A percentile compares a stretch with the other conserved stretches of the same genome.
phyloP scores from a whole-genome alignment of 2,888 invertebrate genomes.

The Drosophila pseudotakahashii region DNA sequence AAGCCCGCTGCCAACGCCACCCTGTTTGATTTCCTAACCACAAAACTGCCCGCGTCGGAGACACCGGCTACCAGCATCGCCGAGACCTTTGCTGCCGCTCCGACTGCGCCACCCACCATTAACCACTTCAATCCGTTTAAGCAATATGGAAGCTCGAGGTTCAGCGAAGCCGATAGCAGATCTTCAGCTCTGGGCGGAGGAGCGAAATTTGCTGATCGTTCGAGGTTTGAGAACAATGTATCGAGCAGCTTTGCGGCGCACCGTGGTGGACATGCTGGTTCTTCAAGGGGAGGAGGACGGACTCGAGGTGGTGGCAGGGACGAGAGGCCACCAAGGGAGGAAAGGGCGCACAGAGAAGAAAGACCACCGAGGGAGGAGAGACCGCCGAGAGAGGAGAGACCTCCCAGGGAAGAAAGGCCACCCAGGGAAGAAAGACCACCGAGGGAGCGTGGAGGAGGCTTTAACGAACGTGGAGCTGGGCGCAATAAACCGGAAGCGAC shows the following conservation, averaged over 20 bases:
- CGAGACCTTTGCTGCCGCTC: conserved; percentile 17
- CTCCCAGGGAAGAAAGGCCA: conserved; percentile 12
- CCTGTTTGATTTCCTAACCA: conserved; percentile 92
- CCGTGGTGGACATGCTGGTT: conserved; percentile 54
- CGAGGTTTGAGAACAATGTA: conserved; percentile 84
- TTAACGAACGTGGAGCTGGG: conserved; percentile 21
- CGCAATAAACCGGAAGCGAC: conserved; percentile 18
- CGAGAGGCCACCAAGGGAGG: conserved; percentile 50
- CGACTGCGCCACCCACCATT: conserved; percentile 40
- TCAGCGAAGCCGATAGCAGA: conserved; percentile 30
- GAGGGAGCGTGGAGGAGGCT: conserved; percentile 34
- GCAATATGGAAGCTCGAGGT: conserved; percentile 37
- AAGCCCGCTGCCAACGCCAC: conserved; percentile 93
- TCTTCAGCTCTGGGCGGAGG: conserved; percentile 11
- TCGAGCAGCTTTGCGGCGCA: conserved; percentile 83
- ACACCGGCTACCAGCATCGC: conserved; percentile 28
- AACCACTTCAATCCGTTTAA: conserved; percentile 39
- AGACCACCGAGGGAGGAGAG: conserved; percentile 18
- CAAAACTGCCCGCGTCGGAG: conserved; percentile 86
- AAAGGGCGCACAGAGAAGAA: conserved; percentile 18
- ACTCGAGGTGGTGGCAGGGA: conserved; percentile 49
- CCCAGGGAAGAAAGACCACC: conserved; percentile 12
- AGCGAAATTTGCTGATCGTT: conserved; percentile 56
- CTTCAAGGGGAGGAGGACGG: conserved; percentile 42
- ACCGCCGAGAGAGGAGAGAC: conserved; percentile 16